These are phyloP conservation scores for Achlya flavicornis DNA, from an alignment of 2,888 invertebrate species.

Conservation along the genomic window DNA sequence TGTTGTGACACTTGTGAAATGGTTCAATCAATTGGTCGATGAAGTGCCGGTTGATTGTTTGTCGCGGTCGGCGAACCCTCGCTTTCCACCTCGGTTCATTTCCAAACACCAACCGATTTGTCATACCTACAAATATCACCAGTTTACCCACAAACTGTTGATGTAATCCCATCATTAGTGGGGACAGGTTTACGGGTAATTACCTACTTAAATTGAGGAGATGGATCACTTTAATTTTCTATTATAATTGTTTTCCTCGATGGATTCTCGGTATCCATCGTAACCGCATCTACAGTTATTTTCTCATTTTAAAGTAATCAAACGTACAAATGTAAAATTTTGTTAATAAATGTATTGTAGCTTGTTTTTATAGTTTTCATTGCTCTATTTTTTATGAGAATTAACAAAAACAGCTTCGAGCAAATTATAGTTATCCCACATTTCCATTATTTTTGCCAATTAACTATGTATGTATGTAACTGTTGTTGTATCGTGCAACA, in stretches of 20 bases:
- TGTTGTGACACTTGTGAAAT: conserved; percentile 36
- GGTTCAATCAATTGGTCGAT: conserved; percentile 54
- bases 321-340: no score
- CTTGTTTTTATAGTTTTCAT: no score
- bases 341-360: no score
- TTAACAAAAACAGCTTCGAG: no score
- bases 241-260: not conserved
- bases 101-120: conserved; percentile 65
- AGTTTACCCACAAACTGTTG: conserved; percentile 9
- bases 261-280: not conserved
- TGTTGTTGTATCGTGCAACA: not conserved
- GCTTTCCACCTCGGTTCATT: conserved; percentile 58
- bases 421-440: no score
- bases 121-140: conserved; percentile 43
- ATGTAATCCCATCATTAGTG: not conserved
- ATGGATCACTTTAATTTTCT: not conserved
- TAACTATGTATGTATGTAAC: not conserved
- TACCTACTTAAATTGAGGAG: not conserved
- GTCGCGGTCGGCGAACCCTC: conserved; percentile 47
- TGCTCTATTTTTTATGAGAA: no score
- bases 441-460: not conserved
- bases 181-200: not conserved
- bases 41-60: conserved; percentile 42
- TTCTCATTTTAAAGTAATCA: not conserved
- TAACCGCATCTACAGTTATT: not conserved